Evolutionary conservation across 2,888 invertebrate genomes (phyloP).

Genomic region (Lysandra bellargus): DNA sequence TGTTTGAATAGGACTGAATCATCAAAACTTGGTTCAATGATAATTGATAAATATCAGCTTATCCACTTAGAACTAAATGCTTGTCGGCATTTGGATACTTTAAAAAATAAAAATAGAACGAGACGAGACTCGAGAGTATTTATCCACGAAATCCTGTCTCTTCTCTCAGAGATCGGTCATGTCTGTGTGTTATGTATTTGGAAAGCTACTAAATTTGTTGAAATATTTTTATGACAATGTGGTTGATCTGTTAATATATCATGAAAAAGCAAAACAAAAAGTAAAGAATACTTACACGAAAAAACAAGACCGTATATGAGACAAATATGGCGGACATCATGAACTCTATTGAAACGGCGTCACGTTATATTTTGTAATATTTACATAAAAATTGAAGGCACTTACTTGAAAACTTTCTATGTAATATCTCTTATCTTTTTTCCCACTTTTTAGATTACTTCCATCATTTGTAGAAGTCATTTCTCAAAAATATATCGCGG

Average conservation of each 20-base stretch:
- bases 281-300: constrained; percentile 52
- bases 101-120: constrained; percentile 28
- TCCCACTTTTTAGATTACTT: constrained; percentile 72
- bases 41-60: background rate
- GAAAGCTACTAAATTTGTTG: background rate
- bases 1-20: constrained; percentile 38
- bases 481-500: constrained; percentile 80
- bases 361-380: constrained; percentile 51
- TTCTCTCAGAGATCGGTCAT: background rate
- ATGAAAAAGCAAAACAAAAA: constrained; percentile 33
- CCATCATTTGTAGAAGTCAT: constrained; percentile 81
- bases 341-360: constrained; percentile 74
- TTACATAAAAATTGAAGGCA: constrained; percentile 52
- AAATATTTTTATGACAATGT: background rate
- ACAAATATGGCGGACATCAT: constrained; percentile 78
- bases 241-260: constrained; percentile 12
- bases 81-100: background rate
- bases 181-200: background rate
- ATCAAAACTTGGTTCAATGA: constrained; percentile 16
- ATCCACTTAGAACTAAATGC: background rate
- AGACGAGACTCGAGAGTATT: background rate
- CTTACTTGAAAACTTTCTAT: constrained; percentile 78
- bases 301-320: constrained; percentile 71
- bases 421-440: constrained; percentile 74
- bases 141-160: background rate